Evolutionary conservation across 2,797 vertebrate genomes (phyloP).

Genomic region (Rhyacichthys aspro): DNA sequence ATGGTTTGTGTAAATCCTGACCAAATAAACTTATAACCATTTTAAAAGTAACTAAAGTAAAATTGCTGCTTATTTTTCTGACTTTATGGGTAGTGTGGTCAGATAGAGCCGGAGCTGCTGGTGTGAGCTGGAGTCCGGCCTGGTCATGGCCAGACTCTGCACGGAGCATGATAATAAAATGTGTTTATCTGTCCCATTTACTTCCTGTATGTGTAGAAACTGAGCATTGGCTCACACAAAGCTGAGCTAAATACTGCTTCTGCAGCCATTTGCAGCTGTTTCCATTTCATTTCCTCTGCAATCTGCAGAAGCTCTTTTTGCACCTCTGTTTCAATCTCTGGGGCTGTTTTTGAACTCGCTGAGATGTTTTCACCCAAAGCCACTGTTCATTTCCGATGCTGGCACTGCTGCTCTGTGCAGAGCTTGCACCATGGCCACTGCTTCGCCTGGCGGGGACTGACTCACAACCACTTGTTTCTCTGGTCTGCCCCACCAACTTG

Average conservation of each 20-base stretch:
- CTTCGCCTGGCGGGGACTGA: conserved; percentile 71
- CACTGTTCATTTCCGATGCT: conserved; percentile 72
- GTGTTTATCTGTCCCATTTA: conserved; percentile 16
- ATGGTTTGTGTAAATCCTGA: conserved; percentile 33
- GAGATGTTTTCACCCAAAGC: conserved; percentile 69
- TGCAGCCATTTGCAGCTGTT: conserved; percentile 43
- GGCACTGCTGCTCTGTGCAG: conserved; percentile 44
- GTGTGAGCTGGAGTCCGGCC: conserved; percentile 37
- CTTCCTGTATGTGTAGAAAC: conserved; percentile 22
- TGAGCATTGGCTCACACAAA: conserved; percentile 31
- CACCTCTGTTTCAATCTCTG: conserved; percentile 58
- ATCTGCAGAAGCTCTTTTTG: conserved; percentile 52
- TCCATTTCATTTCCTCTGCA: conserved; percentile 53
- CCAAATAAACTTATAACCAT: conserved; percentile 46
- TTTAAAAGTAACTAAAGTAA: conserved; percentile 49
- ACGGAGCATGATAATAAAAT: conserved; percentile 26
- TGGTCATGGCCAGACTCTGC: conserved; percentile 27
- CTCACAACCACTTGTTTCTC: conserved; percentile 75
- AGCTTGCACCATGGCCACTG: conserved; percentile 61
- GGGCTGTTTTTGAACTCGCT: conserved; percentile 60
- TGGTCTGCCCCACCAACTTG: conserved; percentile 71
- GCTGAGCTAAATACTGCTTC: conserved; percentile 37
- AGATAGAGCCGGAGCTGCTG: conserved; percentile 31
- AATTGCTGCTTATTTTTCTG: conserved; percentile 63
- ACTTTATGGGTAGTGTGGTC: conserved; percentile 45